phyloP scores from a whole-genome alignment of 2,113 vertebrate genomes.

The Pardalotus punctatus region DNA sequence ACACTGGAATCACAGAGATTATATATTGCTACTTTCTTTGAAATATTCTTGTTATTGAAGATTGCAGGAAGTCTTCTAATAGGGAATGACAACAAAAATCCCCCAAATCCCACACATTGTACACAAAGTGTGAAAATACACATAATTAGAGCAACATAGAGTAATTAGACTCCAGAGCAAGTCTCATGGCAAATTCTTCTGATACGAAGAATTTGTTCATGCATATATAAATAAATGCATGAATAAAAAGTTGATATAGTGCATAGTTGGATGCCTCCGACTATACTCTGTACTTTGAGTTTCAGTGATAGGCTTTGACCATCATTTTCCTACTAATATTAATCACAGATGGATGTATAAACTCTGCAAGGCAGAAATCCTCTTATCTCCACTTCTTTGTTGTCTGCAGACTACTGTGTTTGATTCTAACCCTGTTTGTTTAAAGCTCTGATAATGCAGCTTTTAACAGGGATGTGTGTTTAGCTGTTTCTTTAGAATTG shows the following conservation, averaged over 20 bases:
- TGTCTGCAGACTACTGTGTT: background rate
- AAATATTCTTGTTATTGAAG: background rate
- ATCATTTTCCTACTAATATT: constrained; percentile 10
- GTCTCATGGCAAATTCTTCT: background rate
- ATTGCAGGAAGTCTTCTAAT: background rate
- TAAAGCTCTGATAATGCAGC: background rate
- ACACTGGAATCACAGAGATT: background rate
- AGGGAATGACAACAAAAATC: background rate
- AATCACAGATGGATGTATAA: constrained; percentile 43
- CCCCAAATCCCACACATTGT: background rate
- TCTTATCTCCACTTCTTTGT: constrained; percentile 47
- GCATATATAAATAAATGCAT: background rate
- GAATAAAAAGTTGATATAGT: background rate
- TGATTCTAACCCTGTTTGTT: background rate
- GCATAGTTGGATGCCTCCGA: background rate
- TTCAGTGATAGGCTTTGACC: background rate
- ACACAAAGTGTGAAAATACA: background rate
- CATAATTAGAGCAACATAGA: background rate
- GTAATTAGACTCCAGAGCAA: background rate
- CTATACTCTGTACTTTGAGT: background rate
- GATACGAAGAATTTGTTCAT: background rate
- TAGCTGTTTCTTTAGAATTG: background rate
- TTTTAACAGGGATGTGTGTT: background rate
- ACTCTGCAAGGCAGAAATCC: constrained; percentile 49
- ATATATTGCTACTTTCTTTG: background rate